Percentiles rank a stretch among this genome's conserved stretches.
These are phyloP conservation scores for Marasmarcha lunaedactyla DNA, from an alignment of 2,888 invertebrate species.

Conservation along the genomic window DNA sequence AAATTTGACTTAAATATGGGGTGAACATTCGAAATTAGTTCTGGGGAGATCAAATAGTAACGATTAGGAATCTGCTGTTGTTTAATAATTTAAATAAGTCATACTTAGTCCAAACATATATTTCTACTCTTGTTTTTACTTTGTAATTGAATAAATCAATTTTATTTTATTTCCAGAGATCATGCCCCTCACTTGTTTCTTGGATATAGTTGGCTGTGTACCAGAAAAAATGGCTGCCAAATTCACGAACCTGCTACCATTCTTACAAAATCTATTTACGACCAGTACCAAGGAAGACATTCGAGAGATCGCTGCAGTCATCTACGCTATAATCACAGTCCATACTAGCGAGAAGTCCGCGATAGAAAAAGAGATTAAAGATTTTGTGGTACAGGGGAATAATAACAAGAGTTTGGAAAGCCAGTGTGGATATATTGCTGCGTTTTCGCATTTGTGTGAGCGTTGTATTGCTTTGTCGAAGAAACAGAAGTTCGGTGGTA, in stretches of 20 bases:
- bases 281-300: conserved; percentile 81
- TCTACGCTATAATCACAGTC: conserved; percentile 80
- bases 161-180: conserved; percentile 53
- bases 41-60: no score
- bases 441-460: conserved; percentile 79
- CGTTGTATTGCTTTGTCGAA: conserved; percentile 69
- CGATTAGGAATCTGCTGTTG: not conserved
- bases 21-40: conserved; percentile 3
- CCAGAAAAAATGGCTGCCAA: conserved; percentile 76
- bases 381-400: conserved; percentile 62
- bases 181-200: conserved; percentile 78
- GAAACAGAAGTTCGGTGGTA: conserved; percentile 47
- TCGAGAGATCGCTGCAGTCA: conserved; percentile 77
- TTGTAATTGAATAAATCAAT: no score
- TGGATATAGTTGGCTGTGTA: conserved; percentile 87
- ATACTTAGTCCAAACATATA: no score
- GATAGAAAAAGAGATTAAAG: conserved; percentile 60
- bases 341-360: conserved; percentile 64
- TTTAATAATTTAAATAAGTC: no score
- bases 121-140: no score
- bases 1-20: no score
- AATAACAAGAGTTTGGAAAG: conserved; percentile 75
- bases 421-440: conserved; percentile 83
- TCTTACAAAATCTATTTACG: conserved; percentile 74
- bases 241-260: conserved; percentile 73